Conservation (phyloP, 2,113 vertebrate species). For the Oncorhynchus masou region DNA sequence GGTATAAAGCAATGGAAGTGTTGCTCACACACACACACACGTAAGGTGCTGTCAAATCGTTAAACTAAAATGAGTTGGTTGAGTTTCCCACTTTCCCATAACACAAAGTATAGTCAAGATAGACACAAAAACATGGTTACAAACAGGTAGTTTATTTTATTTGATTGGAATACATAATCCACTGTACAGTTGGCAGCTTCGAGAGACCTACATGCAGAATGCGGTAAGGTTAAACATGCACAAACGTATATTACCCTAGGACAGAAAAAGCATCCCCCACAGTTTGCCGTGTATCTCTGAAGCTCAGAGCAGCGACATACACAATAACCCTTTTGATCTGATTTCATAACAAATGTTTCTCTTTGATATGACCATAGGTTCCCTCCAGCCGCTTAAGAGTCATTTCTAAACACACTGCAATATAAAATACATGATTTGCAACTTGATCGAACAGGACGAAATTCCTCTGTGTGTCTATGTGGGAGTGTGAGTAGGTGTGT, state of each 20-base stretch:
- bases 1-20: neutral
- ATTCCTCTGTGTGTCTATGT: constrained; percentile 26
- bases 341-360: constrained; percentile 32
- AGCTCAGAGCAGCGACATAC: constrained; percentile 9
- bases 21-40: neutral
- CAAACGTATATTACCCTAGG: constrained; percentile 61
- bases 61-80: too few relatives aligned
- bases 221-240: constrained; percentile 76
- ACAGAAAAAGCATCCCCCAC: constrained; percentile 22
- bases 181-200: constrained; percentile 73
- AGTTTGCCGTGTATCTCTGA: constrained; percentile 36
- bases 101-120: too few relatives aligned
- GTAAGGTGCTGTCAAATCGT: constrained; percentile 17
- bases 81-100: too few relatives aligned
- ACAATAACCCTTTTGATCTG: constrained; percentile 42
- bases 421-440: constrained; percentile 3
- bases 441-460: constrained; percentile 50
- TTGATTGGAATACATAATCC: constrained; percentile 78
- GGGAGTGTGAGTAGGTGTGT: neutral
- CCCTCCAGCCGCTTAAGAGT: constrained; percentile 31
- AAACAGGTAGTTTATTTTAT: constrained; percentile 66
- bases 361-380: constrained; percentile 38
- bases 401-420: constrained; percentile 29
- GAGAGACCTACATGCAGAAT: constrained; percentile 75
- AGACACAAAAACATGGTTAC: neutral